phyloP scores from a whole-genome alignment of 2,888 invertebrate species.

The Synanthedon andrenaeformis region DNA sequence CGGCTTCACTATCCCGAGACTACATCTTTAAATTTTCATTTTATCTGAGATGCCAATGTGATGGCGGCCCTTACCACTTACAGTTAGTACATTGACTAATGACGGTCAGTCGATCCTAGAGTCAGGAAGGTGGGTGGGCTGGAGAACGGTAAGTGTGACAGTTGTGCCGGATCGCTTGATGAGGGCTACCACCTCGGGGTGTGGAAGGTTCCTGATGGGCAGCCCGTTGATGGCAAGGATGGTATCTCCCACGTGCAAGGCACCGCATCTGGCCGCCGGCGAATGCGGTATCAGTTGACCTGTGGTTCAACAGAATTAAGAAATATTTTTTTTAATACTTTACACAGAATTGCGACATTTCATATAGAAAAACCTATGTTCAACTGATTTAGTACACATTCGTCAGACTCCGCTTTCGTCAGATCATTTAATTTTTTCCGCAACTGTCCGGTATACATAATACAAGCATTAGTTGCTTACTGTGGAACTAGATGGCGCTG shows the following conservation, averaged over 20 bases:
- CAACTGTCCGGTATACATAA: too few species aligned
- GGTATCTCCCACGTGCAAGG: conserved; percentile 92
- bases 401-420: too few species aligned
- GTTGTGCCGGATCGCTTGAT: conserved; percentile 96
- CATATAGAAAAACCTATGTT: too few species aligned
- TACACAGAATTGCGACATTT: too few species aligned
- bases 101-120: conserved; percentile 14
- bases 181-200: conserved; percentile 96
- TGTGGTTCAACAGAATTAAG: conserved; percentile 31
- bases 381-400: too few species aligned
- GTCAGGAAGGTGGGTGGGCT: conserved; percentile 56
- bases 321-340: not conserved
- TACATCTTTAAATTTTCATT: too few species aligned
- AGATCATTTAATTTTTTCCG: too few species aligned
- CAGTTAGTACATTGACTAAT: conserved; percentile 5
- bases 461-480: too few species aligned
- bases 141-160: conserved; percentile 83
- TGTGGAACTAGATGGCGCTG: too few species aligned
- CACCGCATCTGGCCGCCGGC: conserved; percentile 94
- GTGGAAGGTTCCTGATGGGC: conserved; percentile 90
- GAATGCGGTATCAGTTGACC: conserved; percentile 95
- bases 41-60: too few species aligned
- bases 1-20: too few species aligned
- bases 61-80: not conserved
- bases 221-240: conserved; percentile 95